Evolutionary conservation across 2,113 vertebrate genomes (phyloP).

Genomic region (Sebastes schlegelii): DNA sequence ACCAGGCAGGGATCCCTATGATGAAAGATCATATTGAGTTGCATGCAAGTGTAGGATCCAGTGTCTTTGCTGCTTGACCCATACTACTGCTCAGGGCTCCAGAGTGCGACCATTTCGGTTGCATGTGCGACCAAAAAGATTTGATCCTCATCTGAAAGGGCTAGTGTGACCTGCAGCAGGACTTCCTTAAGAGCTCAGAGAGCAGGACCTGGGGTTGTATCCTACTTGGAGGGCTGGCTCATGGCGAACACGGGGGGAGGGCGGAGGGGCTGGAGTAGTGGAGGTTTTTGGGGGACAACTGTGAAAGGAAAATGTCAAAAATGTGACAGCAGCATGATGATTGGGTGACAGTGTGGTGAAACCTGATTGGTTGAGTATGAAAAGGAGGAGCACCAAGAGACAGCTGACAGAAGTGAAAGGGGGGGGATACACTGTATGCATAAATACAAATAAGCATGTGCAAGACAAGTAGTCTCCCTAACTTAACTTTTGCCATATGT

Average conservation of each 20-base stretch:
- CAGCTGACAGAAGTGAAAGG: neutral
- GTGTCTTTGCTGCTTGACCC: neutral
- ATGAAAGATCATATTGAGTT: neutral
- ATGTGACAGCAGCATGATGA: neutral
- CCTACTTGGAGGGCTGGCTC: neutral
- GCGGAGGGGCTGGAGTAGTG: too few relatives aligned
- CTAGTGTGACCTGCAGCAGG: neutral
- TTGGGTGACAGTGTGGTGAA: neutral
- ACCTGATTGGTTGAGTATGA: neutral
- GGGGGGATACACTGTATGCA: neutral
- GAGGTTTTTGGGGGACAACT: too few relatives aligned
- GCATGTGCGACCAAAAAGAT: too few relatives aligned
- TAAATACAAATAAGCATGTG: neutral
- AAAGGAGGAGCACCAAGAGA: neutral
- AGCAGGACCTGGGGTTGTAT: neutral
- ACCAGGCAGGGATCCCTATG: neutral
- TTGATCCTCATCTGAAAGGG: too few relatives aligned
- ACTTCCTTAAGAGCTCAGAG: neutral
- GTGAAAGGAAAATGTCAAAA: too few relatives aligned
- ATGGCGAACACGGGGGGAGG: too few relatives aligned
- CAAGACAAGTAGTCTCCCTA: neutral
- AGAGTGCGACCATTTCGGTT: too few relatives aligned
- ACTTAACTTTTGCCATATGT: slow-evolving; percentile 18
- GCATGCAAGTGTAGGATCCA: neutral
- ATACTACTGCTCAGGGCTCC: neutral